These are phyloP conservation scores for Scrobipalpa costella DNA, from an alignment of 2,888 invertebrate genomes.

Conservation along the genomic window DNA sequence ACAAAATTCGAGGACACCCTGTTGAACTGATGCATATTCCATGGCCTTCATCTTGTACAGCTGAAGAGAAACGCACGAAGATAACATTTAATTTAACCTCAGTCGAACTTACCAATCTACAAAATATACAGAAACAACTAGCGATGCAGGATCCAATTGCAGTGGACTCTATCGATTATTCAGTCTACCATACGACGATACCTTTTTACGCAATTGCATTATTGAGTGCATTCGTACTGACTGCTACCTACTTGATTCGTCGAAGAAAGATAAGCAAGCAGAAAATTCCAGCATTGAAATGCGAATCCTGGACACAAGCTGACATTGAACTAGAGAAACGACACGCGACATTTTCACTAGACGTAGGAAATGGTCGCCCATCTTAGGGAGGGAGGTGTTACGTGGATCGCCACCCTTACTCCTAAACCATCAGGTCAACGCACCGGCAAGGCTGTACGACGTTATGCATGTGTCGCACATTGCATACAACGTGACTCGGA, in stretches of 20 bases:
- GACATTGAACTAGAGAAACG: neutral
- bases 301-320: slow-evolving; percentile 11
- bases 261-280: neutral
- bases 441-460: neutral
- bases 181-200: neutral
- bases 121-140: slow-evolving; percentile 19
- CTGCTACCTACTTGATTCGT: slow-evolving; percentile 14
- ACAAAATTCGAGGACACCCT: slow-evolving; percentile 10
- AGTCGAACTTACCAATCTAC: slow-evolving; percentile 10
- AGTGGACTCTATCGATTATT: slow-evolving; percentile 1
- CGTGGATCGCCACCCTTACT: neutral
- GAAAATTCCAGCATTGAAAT: slow-evolving; percentile 5
- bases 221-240: slow-evolving; percentile 4
- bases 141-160: slow-evolving; percentile 14
- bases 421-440: slow-evolving; percentile 3
- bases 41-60: slow-evolving; percentile 10
- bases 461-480: neutral
- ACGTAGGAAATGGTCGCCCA: slow-evolving; percentile 20
- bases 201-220: slow-evolving; percentile 7
- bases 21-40: slow-evolving; percentile 10
- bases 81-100: slow-evolving; percentile 4
- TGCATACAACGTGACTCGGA: neutral
- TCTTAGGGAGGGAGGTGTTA: slow-evolving; percentile 16
- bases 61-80: neutral
- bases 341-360: slow-evolving; percentile 19